Evolutionary conservation across 2,113 vertebrate genomes (phyloP).

Genomic region (Sceloporus tristichus): DNA sequence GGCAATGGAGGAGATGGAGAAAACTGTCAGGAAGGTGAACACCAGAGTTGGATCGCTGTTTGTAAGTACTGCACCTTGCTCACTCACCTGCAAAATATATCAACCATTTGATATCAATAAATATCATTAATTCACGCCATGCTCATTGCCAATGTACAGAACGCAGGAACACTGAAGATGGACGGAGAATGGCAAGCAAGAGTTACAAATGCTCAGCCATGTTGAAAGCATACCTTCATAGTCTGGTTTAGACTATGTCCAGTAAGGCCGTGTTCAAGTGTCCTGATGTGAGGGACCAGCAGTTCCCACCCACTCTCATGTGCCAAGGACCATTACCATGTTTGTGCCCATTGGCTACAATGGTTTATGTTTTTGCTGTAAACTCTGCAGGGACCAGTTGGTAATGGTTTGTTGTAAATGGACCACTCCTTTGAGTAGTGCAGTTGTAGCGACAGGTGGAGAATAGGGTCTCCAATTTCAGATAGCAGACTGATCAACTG

Average conservation of each 20-base stretch:
- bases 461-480: background rate
- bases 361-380: no score
- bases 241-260: background rate
- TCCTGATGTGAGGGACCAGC: no score
- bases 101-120: background rate
- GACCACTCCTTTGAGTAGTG: no score
- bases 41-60: slow-evolving; percentile 92
- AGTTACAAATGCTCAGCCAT: no score
- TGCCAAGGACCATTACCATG: background rate
- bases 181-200: accelerated
- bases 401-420: no score
- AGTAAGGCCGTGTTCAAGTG: no score
- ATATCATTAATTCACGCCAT: background rate
- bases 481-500: background rate
- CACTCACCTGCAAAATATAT: slow-evolving; percentile 82
- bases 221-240: background rate
- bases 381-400: no score
- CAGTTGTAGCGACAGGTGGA: no score
- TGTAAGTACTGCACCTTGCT: slow-evolving; percentile 89
- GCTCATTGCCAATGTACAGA: background rate
- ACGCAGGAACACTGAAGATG: background rate
- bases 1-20: slow-evolving; percentile 90
- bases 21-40: slow-evolving; percentile 89
- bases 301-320: no score
- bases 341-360: no score